Evolutionary conservation across 1,140 invertebrate species (phyloP), one percentile per base, ranked within the genome.

Genomic region (Bombus waltoni): DNA sequence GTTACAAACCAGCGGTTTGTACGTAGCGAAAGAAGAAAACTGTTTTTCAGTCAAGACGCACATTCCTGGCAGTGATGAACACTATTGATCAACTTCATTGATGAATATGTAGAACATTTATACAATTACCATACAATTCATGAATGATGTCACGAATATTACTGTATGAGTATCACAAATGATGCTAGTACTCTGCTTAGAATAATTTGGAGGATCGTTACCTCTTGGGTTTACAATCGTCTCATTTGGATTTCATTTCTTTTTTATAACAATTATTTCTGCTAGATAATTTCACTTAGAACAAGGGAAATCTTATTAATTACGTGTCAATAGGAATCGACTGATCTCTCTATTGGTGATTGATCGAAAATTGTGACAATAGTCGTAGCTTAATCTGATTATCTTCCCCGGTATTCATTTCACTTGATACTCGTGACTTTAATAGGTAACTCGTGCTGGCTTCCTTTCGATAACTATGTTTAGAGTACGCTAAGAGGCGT

Each of bases 381-480:
- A 42, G 53, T n/a, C 22, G 38, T 1, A 11, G n/a, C 47, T 74
- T 73, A 44, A 44, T 25, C 8, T 22, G 28, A 59, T 81, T n/a
- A 13, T n/a, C 32, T 74, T 62, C 65, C 3, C 11, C 47, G 25
- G 13, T 35, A 22, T 40, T 38, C 25, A 9, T 25, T 6, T 59
- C 25, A 13, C 44, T 66, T 38, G 40, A 74, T 44, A 42, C 57
- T 74, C n/a, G 71, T 53, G 57, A 53, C 72, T 66, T 42, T 76
- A 66, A 75, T 75, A 53, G 38, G 40, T 15, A 59, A 66, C 38
- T n/a, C 40, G 38, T 40, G 13, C 32, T 66, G 81, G 72, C 81
- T 83, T 83, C 81, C 35, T 62, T 9, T 47, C 25, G 35, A 25
- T 53, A 68, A 83, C 42, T 35, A 25, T 76, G 72, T 83, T 82